phyloP scores from a whole-genome alignment of 2,797 vertebrate species.

The Diceros bicornis region DNA sequence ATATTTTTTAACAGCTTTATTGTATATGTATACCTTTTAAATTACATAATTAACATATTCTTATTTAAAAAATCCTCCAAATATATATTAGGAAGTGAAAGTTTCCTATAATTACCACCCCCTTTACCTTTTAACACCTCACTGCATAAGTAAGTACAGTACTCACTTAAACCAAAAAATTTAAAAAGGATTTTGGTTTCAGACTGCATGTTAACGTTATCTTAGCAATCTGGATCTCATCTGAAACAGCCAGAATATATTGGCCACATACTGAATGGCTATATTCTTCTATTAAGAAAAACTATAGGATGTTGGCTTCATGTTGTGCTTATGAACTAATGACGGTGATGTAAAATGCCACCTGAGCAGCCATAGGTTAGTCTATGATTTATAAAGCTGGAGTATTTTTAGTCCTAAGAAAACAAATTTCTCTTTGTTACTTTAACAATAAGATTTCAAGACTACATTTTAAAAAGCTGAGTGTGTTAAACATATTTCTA shows the following conservation, averaged over 20 bases:
- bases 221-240: not conserved
- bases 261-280: not conserved
- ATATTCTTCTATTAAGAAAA: conserved; percentile 21
- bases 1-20: conserved; percentile 20
- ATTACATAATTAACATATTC: conserved; percentile 40
- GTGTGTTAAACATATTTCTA: not conserved
- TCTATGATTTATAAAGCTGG: conserved; percentile 26
- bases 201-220: not conserved
- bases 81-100: conserved; percentile 51
- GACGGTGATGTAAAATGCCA: not conserved
- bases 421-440: not conserved
- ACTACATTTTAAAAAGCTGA: conserved; percentile 42
- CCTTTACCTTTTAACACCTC: conserved; percentile 33
- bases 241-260: not conserved
- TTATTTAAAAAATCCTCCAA: conserved; percentile 9
- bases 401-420: conserved; percentile 41
- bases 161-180: conserved; percentile 30
- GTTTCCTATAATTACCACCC: not conserved
- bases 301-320: not conserved
- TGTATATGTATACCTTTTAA: conserved; percentile 36
- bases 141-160: conserved; percentile 6
- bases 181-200: not conserved
- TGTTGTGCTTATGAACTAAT: not conserved
- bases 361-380: not conserved
- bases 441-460: conserved; percentile 59